Conservation (phyloP, 2,888 invertebrate species). For the Epirrhoe alternata region DNA sequence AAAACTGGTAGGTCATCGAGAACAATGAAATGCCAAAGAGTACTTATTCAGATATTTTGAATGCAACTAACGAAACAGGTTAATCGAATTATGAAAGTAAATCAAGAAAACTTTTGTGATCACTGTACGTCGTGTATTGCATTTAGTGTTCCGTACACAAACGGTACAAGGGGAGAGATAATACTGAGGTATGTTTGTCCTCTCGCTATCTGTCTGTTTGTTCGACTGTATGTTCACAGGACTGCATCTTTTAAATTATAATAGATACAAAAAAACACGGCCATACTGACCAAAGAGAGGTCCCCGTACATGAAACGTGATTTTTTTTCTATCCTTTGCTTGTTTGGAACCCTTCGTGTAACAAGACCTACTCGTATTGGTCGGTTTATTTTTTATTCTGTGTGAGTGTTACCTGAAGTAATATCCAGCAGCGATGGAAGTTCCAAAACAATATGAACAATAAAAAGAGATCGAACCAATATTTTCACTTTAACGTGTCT, state of each 20-base stretch:
- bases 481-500: constrained; percentile 67
- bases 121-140: neutral
- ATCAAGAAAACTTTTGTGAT: neutral
- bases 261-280: no score
- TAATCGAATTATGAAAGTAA: neutral
- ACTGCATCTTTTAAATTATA: no score
- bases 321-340: no score
- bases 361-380: no score
- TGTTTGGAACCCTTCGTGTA: no score
- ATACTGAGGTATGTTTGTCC: no score
- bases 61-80: neutral
- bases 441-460: constrained; percentile 29
- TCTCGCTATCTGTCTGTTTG: no score
- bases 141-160: no score
- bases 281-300: no score
- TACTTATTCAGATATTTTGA: constrained; percentile 2
- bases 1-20: constrained; percentile 69
- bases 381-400: constrained; percentile 3
- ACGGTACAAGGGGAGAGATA: no score
- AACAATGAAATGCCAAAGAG: constrained; percentile 62
- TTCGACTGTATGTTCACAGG: no score
- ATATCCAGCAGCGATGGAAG: constrained; percentile 11
- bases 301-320: no score
- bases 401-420: constrained; percentile 9
- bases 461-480: constrained; percentile 48